phyloP scores from a whole-genome alignment of 1,140 invertebrate genomes.

The Drosophila kanapiae region DNA sequence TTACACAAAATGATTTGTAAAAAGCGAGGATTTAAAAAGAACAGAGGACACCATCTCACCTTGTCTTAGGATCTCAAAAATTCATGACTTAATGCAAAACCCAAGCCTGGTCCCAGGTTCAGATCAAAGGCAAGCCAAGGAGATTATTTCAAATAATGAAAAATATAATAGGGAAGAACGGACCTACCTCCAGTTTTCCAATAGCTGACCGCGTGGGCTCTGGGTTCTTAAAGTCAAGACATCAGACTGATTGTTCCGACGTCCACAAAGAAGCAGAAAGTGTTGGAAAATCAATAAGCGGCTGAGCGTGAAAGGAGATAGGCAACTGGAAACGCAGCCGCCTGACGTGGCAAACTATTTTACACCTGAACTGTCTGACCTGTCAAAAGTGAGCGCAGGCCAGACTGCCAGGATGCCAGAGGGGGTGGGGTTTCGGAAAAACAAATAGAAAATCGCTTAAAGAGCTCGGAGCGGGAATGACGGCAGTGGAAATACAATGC shows the following conservation, averaged over 20 bases:
- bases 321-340: conserved; percentile 34
- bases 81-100: conserved; percentile 59
- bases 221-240: conserved; percentile 67
- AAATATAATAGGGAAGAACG: background rate
- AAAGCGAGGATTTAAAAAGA: conserved; percentile 24
- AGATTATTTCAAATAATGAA: conserved; percentile 30
- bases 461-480: conserved; percentile 5
- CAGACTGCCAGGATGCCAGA: background rate
- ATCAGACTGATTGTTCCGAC: conserved; percentile 69
- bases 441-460: conserved; percentile 75
- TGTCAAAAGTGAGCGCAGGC: conserved; percentile 48
- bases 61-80: conserved; percentile 35
- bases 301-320: conserved; percentile 30
- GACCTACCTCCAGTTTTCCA: conserved; percentile 14
- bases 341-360: conserved; percentile 71
- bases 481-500: conserved; percentile 7
- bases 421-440: conserved; percentile 29
- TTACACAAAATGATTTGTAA: conserved; percentile 67
- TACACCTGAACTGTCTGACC: conserved; percentile 76
- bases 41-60: conserved; percentile 1
- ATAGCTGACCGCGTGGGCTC: conserved; percentile 10
- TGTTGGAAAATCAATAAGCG: conserved; percentile 71
- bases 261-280: conserved; percentile 51
- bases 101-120: conserved; percentile 33
- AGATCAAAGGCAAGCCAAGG: conserved; percentile 53